Evolutionary conservation across 2,797 vertebrate species (phyloP).

Genomic region (Monodelphis domestica): DNA sequence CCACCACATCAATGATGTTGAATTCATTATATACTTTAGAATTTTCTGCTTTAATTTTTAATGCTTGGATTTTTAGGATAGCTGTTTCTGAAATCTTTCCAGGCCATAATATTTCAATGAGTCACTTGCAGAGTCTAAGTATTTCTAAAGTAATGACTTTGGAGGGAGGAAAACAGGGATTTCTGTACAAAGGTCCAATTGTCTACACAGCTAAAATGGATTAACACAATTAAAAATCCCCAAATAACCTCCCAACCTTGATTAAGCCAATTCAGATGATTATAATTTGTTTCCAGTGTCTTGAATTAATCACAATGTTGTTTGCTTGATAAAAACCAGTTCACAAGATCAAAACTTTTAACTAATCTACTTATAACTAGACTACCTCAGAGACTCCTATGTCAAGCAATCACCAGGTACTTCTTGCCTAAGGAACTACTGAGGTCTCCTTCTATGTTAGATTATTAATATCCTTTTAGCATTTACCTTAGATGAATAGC

Average conservation of each 20-base stretch:
- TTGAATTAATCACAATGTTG: neutral
- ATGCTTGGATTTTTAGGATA: constrained; percentile 11
- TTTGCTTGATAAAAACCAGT: neutral
- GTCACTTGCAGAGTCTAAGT: neutral
- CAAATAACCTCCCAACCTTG: neutral
- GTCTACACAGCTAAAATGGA: neutral
- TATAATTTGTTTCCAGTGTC: neutral
- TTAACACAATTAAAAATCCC: neutral
- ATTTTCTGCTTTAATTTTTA: neutral
- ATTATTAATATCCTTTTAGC: neutral
- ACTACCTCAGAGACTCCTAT: neutral
- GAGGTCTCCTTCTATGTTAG: neutral
- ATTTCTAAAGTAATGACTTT: neutral
- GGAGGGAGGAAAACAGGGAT: neutral
- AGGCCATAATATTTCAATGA: neutral
- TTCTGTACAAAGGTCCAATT: neutral
- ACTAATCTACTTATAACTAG: too few relatives aligned
- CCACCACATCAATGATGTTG: neutral
- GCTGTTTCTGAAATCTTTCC: constrained; percentile 23
- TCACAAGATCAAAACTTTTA: constrained; percentile 6
- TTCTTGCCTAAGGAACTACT: constrained; percentile 11
- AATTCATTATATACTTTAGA: neutral
- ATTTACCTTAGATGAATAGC: neutral
- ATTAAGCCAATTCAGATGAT: neutral
- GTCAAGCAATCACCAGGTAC: neutral